Conservation (phyloP, 2,113 vertebrate genomes). For the Glaucidium brasilianum region DNA sequence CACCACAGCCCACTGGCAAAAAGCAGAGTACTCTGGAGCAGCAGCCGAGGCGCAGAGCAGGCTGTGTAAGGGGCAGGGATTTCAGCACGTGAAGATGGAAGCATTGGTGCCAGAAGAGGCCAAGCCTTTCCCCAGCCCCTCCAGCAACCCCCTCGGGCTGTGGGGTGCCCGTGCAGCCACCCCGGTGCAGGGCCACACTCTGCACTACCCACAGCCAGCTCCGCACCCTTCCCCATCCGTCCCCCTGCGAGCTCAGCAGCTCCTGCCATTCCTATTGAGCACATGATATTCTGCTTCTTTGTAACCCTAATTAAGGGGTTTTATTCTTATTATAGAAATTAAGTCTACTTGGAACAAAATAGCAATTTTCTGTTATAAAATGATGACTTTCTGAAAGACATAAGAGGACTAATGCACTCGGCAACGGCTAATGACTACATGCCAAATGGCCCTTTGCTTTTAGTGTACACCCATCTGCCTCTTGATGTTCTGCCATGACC, state of each 20-base stretch:
- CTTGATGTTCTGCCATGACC: neutral
- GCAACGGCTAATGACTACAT: neutral
- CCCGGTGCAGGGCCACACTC: neutral
- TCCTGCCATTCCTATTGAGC: neutral
- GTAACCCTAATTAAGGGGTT: neutral
- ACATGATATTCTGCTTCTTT: neutral
- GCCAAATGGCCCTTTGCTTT: constrained; percentile 21
- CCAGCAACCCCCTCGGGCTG: neutral
- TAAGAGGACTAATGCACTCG: constrained; percentile 3
- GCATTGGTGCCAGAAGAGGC: neutral
- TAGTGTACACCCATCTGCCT: neutral
- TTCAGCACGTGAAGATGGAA: neutral
- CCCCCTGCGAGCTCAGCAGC: neutral
- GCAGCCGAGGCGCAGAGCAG: rapidly evolving
- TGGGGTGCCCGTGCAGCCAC: rapidly evolving
- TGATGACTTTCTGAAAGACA: neutral
- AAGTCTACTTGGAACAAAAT: constrained; percentile 31
- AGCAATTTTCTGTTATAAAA: constrained; percentile 44
- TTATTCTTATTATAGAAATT: constrained; percentile 28
- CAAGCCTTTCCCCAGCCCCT: too few species aligned
- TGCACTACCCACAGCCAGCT: rapidly evolving
- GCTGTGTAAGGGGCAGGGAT: rapidly evolving
- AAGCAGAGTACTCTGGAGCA: neutral
- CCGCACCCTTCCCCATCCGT: rapidly evolving
- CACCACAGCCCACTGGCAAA: neutral